These are phyloP conservation scores for Emydoidea blandingii DNA, from an alignment of 2,797 vertebrate species.

Conservation along the genomic window DNA sequence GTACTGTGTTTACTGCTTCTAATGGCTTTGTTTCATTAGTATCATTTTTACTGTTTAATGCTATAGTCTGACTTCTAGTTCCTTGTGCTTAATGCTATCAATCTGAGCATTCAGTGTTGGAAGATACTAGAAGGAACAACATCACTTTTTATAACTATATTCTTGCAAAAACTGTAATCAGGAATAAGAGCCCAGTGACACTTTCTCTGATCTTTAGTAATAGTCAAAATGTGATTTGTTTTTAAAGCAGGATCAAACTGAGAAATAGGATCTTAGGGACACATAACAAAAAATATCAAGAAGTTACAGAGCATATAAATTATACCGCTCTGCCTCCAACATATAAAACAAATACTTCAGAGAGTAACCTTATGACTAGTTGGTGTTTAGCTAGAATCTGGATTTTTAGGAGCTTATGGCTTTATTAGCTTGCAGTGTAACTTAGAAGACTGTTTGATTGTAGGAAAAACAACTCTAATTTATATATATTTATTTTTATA, in stretches of 20 bases:
- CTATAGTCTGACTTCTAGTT: rapidly evolving
- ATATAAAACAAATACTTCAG: neutral
- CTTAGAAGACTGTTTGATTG: neutral
- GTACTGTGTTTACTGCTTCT: neutral
- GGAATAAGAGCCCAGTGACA: neutral
- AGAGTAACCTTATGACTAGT: neutral
- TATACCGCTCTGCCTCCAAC: neutral
- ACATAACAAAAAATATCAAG: neutral
- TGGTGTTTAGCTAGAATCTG: neutral
- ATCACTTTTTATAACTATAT: neutral
- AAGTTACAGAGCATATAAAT: neutral
- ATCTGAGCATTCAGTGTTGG: no score
- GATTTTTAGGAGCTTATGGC: neutral
- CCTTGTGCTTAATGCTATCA: neutral
- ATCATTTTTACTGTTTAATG: neutral
- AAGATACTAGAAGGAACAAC: neutral
- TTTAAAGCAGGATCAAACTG: neutral
- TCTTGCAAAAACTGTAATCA: neutral
- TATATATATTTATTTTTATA: neutral
- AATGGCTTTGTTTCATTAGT: neutral
- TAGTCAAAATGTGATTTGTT: neutral
- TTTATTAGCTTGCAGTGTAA: neutral
- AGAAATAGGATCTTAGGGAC: neutral
- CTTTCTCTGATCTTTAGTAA: neutral
- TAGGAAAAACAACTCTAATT: neutral